phyloP scores from a whole-genome alignment of 2,113 vertebrate species.

The Cercocebus atys region DNA sequence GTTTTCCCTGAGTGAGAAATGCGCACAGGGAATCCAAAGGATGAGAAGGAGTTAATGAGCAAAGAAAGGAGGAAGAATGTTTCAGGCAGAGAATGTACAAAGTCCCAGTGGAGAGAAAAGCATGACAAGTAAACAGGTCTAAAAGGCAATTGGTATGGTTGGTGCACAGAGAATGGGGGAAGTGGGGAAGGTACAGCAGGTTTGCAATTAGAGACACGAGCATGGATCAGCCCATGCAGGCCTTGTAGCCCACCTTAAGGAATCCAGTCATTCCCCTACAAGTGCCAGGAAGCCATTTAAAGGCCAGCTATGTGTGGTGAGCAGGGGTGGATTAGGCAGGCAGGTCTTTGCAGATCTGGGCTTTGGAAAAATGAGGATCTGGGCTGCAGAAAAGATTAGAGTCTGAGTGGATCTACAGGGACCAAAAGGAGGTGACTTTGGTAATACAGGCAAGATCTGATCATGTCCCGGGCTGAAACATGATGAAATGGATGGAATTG shows the following conservation, averaged over 20 bases:
- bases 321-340: background rate
- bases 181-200: too few species aligned
- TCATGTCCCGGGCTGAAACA: background rate
- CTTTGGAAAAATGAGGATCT: background rate
- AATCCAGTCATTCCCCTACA: background rate
- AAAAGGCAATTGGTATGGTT: background rate
- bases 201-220: background rate
- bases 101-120: background rate
- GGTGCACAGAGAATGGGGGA: background rate
- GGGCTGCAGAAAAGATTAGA: background rate
- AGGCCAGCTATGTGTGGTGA: background rate
- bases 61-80: background rate
- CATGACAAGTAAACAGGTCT: background rate
- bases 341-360: background rate
- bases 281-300: background rate
- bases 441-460: background rate
- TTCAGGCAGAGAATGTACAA: background rate
- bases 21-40: background rate
- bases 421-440: background rate
- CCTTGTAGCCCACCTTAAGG: background rate
- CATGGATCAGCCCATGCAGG: background rate
- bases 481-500: background rate
- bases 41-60: background rate
- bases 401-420: background rate
- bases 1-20: background rate